These are phyloP conservation scores for Anagyrus pseudococci DNA, from an alignment of 2,888 invertebrate genomes.

Conservation along the genomic window DNA sequence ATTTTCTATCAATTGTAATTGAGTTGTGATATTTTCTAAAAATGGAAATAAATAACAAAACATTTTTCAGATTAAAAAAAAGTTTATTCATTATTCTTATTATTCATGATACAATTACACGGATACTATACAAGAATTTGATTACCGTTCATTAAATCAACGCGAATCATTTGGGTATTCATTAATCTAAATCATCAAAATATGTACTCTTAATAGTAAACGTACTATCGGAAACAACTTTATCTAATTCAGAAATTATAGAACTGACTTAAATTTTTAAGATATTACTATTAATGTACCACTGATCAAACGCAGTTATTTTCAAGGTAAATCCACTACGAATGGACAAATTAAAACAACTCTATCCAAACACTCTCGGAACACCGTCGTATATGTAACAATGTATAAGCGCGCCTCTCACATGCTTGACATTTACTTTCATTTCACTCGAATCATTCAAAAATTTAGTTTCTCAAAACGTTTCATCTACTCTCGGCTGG, in stretches of 20 bases:
- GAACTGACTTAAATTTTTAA: conserved; percentile 17
- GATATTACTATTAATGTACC: not conserved
- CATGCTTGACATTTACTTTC: conserved; percentile 20
- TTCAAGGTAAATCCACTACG: conserved; percentile 19
- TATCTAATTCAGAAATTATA: conserved; percentile 2
- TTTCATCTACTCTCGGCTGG: not conserved
- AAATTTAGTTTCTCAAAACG: conserved; percentile 12
- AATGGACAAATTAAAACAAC: conserved; percentile 30
- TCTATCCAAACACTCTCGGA: conserved; percentile 18
- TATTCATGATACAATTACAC: conserved; percentile 26
- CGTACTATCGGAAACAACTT: not conserved
- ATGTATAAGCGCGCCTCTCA: conserved; percentile 20
- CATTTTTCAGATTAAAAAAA: conserved; percentile 31
- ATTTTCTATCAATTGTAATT: conserved; percentile 9
- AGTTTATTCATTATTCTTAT: conserved; percentile 33
- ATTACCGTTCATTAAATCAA: conserved; percentile 20
- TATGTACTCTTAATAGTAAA: not conserved
- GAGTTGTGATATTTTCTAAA: conserved; percentile 38
- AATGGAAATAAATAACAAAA: conserved; percentile 25
- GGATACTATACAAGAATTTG: conserved; percentile 35
- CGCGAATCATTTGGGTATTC: conserved; percentile 3
- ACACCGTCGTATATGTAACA: conserved; percentile 13
- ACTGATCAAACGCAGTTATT: conserved; percentile 5
- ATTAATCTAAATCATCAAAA: conserved; percentile 6
- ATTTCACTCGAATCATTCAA: conserved; percentile 2